Conservation (phyloP, 2,113 vertebrate genomes). For the Promerops cafer region DNA sequence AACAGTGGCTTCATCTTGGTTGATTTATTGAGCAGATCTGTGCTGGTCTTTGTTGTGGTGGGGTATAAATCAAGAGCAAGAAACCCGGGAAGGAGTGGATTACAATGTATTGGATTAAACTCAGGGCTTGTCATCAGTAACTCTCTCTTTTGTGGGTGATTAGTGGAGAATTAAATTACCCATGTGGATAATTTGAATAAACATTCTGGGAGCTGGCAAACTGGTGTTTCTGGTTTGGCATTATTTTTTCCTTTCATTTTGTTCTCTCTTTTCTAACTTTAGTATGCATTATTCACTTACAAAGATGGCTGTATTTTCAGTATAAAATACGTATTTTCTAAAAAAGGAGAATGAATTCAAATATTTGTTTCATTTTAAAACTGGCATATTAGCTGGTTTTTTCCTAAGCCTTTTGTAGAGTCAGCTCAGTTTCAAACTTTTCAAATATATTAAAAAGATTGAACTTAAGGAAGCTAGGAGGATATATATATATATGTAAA, state of each 20-base stretch:
- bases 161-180: not conserved
- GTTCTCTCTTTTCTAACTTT: not conserved
- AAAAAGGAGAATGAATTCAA: not conserved
- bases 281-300: not conserved
- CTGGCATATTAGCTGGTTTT: not conserved
- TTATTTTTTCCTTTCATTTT: not conserved
- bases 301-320: not conserved
- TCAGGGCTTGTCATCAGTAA: not conserved
- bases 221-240: not conserved
- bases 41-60: not conserved
- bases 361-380: not conserved
- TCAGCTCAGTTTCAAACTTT: not conserved
- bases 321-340: not conserved
- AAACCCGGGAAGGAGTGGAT: not conserved
- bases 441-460: not conserved
- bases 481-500: not conserved
- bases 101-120: not conserved
- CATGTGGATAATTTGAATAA: not conserved
- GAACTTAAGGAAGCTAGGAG: not conserved
- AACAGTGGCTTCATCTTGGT: not conserved
- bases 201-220: not conserved
- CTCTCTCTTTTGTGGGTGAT: not conserved
- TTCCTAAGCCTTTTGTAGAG: not conserved
- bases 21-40: not conserved
- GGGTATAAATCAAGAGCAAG: not conserved